These are phyloP conservation scores for Laticauda laticaudata DNA, from an alignment of 2,113 vertebrate species.

Conservation along the genomic window DNA sequence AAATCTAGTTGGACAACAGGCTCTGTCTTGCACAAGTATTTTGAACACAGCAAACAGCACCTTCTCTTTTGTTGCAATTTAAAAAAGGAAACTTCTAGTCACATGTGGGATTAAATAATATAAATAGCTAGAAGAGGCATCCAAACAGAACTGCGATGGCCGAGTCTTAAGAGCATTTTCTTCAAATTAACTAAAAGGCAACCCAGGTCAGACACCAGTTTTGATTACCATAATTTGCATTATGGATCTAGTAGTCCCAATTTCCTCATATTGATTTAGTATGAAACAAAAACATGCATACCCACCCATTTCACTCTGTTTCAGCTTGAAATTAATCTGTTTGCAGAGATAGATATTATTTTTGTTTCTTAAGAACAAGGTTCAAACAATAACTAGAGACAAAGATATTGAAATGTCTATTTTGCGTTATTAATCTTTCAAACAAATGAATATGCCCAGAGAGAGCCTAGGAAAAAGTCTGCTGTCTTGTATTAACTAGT, in stretches of 20 bases:
- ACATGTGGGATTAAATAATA: not conserved
- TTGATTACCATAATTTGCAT: not conserved
- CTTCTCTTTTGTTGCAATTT: not conserved
- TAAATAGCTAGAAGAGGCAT: not conserved
- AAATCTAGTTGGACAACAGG: not conserved
- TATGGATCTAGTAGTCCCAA: not conserved
- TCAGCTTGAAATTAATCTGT: not conserved
- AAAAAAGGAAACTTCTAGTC: not conserved
- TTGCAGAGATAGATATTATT: conserved; percentile 1
- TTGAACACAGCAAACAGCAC: not conserved
- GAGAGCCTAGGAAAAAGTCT: conserved; percentile 56
- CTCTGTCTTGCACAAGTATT: not conserved
- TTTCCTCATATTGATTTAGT: not conserved
- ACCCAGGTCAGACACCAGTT: not conserved
- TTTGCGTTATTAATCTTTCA: conserved; percentile 64
- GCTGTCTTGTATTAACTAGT: conserved; percentile 60
- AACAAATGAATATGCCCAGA: conserved; percentile 55
- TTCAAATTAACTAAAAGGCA: not conserved
- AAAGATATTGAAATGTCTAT: conserved; percentile 50
- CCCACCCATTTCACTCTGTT: fast-evolving
- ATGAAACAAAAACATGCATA: not conserved
- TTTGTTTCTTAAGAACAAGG: not conserved
- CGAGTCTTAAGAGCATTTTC: not conserved
- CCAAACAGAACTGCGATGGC: not conserved
- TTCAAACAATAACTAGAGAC: conserved; percentile 21